phyloP scores from a whole-genome alignment of 2,113 vertebrate species.

The Podilymbus podiceps region DNA sequence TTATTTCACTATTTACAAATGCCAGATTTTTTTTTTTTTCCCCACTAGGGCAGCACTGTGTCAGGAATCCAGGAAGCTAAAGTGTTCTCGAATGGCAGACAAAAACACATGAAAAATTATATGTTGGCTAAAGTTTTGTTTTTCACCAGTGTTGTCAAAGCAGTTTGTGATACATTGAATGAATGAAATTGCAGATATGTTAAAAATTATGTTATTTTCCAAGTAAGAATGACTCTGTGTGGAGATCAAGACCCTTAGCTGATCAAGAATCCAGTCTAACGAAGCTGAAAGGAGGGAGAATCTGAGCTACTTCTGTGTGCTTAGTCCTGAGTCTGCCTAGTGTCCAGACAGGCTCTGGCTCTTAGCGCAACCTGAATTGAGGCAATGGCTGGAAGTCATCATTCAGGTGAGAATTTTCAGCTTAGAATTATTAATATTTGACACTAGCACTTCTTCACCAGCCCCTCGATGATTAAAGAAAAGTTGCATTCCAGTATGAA shows the following conservation, averaged over 20 bases:
- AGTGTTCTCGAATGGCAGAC: neutral
- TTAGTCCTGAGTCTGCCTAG: neutral
- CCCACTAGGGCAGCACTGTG: neutral
- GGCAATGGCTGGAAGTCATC: neutral
- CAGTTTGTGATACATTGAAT: neutral
- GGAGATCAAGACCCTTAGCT: neutral
- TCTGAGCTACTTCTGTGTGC: neutral
- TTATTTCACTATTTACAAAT: neutral
- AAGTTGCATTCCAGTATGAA: neutral
- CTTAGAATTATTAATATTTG: neutral
- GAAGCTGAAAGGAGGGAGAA: neutral
- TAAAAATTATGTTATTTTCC: neutral
- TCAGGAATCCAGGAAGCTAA: neutral
- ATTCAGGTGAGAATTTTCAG: too few relatives aligned
- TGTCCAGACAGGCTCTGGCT: neutral
- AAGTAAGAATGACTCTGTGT: neutral
- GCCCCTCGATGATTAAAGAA: neutral
- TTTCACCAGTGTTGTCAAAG: neutral
- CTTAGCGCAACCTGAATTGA: neutral
- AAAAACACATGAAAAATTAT: neutral
- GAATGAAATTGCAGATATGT: neutral
- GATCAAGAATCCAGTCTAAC: neutral
- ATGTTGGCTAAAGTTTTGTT: neutral
- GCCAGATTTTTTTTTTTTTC: neutral
- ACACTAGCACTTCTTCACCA: neutral